These are phyloP conservation scores for Leptopterna dolabrata DNA, from an alignment of 2,888 invertebrate species.

Conservation along the genomic window DNA sequence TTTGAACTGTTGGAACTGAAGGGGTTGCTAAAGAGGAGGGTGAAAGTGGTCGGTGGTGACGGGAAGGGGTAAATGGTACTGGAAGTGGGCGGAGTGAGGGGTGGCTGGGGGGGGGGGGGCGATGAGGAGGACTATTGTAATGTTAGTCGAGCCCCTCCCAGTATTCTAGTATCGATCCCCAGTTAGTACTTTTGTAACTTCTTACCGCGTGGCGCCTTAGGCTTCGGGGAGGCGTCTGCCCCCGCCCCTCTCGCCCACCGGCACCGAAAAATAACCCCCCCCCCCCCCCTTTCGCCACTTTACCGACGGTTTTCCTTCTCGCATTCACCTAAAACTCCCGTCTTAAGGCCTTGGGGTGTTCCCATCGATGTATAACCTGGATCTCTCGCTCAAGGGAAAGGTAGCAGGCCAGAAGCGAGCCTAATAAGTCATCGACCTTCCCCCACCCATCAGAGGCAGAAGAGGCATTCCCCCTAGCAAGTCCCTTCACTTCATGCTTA, in stretches of 20 bases:
- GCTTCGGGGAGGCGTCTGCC: constrained; percentile 48
- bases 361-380: too few relatives aligned
- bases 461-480: too few relatives aligned
- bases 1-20: constrained; percentile 41
- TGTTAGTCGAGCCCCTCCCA: constrained; percentile 53
- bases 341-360: background rate
- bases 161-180: constrained; percentile 58
- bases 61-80: constrained; percentile 16
- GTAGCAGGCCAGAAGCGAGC: too few relatives aligned
- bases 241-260: constrained; percentile 37
- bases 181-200: constrained; percentile 63
- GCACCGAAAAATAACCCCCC: background rate
- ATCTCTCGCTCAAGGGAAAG: too few relatives aligned
- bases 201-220: constrained; percentile 62
- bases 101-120: background rate
- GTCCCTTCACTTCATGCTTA: too few relatives aligned
- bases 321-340: constrained; percentile 1
- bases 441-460: too few relatives aligned
- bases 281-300: background rate
- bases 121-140: constrained; percentile 40
- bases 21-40: constrained; percentile 8
- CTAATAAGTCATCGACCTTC: too few relatives aligned
- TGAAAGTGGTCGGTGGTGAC: constrained; percentile 4
- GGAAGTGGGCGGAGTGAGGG: background rate
- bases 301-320: constrained; percentile 21